Base-by-base conservation (phyloP, 2,797 vertebrate genomes). In the Macropodus opercularis region DNA sequence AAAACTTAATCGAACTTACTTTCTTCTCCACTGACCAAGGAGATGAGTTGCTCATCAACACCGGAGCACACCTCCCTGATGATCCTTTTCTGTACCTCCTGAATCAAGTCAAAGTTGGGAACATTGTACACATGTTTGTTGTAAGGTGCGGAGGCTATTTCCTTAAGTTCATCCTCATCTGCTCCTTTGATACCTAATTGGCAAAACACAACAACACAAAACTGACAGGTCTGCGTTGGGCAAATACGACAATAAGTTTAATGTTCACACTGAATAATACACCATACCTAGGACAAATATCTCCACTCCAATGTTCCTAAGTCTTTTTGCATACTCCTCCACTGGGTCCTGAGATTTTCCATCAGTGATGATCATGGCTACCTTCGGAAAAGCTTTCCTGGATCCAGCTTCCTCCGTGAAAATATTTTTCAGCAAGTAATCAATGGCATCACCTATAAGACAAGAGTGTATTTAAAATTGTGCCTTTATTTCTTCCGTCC, bases 271-370 rank as follows among this genome's bases (percentile, higher is more conserved):
- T 75, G 77, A 81, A 82, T 59, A 77, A 79, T 70, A 85, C 88
- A 84, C 69, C 85, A 63, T 85, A 99, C 98, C 98, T 85, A 99
- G 92, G 72, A 96, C 95, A 92, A 99, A 99, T 79, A 97, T 93
- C 94, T 99, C 97, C 86, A 95, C 96, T 88, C 97, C 97, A 39
- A 94, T 92, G 86, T 93, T 94, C 74, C 95, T 94, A 82, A 99
- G 96, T 77, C 93, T 94, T 90, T 80, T 94, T 68, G 98, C 95
- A 85, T 95, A 80, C 85, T 95, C 94, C 86, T 96, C 94, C n/a
- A 99, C 98, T 70, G 96, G 93, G 41, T 99, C 98, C 87, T 99
- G 97, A 61, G 98, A 98, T 92, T 98, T 99, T 90, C 98, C 98
- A 75, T 99, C 98, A 15, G 98, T 99, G 89, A 99, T 98, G 73